A percentile compares a stretch with the other conserved stretches of the same genome.
Conservation (phyloP, 2,113 vertebrate species). For the Gallinago undulata region DNA sequence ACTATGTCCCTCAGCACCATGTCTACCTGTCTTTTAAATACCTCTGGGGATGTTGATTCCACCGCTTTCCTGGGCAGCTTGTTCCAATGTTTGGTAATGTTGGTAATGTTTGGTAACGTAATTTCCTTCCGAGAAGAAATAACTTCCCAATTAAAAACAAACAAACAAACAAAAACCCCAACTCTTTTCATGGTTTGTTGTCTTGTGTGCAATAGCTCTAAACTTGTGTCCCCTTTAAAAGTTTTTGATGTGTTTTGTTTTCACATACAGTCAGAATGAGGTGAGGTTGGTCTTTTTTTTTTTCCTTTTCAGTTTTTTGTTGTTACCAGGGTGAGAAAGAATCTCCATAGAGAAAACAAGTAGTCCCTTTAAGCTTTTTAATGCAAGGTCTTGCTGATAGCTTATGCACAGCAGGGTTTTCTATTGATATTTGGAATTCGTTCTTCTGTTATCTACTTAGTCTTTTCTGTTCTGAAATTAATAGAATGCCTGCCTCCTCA, state of each 20-base stretch:
- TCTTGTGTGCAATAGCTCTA: neutral
- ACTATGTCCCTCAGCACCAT: neutral
- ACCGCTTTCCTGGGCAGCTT: neutral
- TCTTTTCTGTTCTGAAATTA: neutral
- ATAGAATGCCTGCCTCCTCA: neutral
- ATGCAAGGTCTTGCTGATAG: neutral
- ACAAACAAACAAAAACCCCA: too few relatives aligned
- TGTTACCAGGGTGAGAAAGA: neutral
- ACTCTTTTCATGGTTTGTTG: neutral
- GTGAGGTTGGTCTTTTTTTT: too few relatives aligned
- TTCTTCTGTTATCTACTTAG: neutral
- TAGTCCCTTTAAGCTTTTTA: neutral
- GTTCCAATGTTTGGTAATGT: neutral
- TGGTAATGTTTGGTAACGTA: neutral
- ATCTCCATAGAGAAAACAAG: neutral
- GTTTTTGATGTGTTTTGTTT: neutral
- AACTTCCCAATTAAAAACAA: neutral
- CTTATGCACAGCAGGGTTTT: neutral
- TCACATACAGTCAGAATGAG: neutral
- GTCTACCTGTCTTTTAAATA: neutral
- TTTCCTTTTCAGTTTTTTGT: neutral
- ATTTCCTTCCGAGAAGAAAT: neutral
- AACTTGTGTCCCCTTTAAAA: neutral
- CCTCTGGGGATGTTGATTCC: neutral
- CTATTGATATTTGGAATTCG: neutral